These are phyloP conservation scores for Lepetodrilus schrolli DNA, from an alignment of 2,888 invertebrate genomes.

Conservation along the genomic window DNA sequence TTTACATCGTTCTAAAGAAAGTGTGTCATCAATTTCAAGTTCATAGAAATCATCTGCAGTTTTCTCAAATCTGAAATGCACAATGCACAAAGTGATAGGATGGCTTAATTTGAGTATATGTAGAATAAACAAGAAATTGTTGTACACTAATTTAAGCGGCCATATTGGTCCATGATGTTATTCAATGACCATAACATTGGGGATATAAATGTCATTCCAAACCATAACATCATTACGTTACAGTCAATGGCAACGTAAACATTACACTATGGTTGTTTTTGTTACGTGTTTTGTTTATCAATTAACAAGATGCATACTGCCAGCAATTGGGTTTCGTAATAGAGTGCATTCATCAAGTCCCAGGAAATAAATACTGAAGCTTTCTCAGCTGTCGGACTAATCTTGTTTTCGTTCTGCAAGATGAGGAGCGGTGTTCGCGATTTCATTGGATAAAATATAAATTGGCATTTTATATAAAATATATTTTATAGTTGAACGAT, in stretches of 20 bases:
- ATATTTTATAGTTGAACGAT: no score
- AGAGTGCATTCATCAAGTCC: neutral
- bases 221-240: neutral
- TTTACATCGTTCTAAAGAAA: no score
- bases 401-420: neutral
- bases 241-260: neutral
- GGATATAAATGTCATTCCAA: slow-evolving; percentile 13
- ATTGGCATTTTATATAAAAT: no score
- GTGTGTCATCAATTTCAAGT: no score
- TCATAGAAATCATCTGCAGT: no score
- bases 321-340: neutral
- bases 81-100: no score
- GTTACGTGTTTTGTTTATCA: neutral
- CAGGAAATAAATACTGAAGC: neutral
- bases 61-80: no score
- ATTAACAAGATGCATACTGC: neutral
- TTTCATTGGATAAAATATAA: no score
- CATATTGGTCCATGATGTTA: neutral
- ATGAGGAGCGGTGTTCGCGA: no score
- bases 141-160: no score
- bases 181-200: neutral
- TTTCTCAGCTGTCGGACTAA: slow-evolving; percentile 18
- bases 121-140: no score
- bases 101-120: no score
- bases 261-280: neutral